phyloP scores from a whole-genome alignment of 2,113 vertebrate genomes.

The Argyrosomus japonicus region DNA sequence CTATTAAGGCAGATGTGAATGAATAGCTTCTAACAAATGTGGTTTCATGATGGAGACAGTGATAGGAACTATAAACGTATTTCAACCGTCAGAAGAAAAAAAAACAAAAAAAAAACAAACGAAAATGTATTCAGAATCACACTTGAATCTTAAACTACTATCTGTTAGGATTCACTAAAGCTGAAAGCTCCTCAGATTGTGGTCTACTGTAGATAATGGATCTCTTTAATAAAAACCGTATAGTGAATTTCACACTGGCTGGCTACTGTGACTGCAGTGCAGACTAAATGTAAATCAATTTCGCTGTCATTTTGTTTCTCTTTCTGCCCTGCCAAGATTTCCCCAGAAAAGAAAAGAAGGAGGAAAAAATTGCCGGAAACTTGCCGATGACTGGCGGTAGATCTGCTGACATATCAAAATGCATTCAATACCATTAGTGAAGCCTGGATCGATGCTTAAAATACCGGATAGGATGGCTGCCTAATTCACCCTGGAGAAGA shows the following conservation, averaged over 20 bases:
- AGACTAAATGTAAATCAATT: slow-evolving; percentile 68
- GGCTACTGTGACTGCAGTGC: slow-evolving; percentile 63
- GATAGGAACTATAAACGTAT: background rate
- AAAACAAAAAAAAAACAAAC: too few species aligned
- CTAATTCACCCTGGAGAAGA: slow-evolving; percentile 45
- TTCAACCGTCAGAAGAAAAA: slow-evolving; percentile 7
- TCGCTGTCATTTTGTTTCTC: slow-evolving; percentile 52
- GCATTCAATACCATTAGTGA: slow-evolving; percentile 49
- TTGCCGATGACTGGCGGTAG: slow-evolving; percentile 8
- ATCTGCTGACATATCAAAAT: slow-evolving; percentile 66
- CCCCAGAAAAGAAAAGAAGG: slow-evolving; percentile 17
- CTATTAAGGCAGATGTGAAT: background rate
- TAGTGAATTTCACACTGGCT: slow-evolving; percentile 65
- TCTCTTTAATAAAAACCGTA: slow-evolving; percentile 34
- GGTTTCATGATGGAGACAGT: background rate
- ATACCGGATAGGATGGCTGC: slow-evolving; percentile 16
- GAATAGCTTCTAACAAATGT: background rate
- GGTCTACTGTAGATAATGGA: slow-evolving; percentile 58
- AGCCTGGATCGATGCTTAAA: slow-evolving; percentile 59
- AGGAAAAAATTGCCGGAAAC: background rate
- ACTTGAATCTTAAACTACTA: slow-evolving; percentile 49
- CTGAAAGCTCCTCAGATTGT: slow-evolving; percentile 30
- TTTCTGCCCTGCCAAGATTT: slow-evolving; percentile 42
- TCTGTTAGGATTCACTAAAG: slow-evolving; percentile 48
- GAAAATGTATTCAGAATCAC: background rate